Base-by-base conservation (phyloP, 2,888 invertebrate genomes). In the Leucoptera coffeella region DNA sequence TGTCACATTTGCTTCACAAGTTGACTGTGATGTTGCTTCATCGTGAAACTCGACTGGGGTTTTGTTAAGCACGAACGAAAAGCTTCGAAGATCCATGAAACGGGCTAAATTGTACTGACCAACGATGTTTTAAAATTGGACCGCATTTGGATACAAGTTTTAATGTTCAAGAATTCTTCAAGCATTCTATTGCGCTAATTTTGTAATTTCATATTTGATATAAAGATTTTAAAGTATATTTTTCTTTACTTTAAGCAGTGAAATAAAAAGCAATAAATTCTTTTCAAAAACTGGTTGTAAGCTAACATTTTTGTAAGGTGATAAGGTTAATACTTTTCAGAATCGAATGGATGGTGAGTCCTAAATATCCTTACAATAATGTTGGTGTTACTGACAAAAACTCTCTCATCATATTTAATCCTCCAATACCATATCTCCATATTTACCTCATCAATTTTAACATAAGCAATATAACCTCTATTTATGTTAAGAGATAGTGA, bases 11-110 rank as follows among this genome's bases (percentile, higher is more conserved):
- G 42, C 42, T 48, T 45, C 39, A 37, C 33, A 42, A 35, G 41
- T 41, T 30, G 36, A 37, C 40, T 35, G 33, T 37, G n/a, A n/a
- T n/a, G n/a, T n/a, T n/a, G n/a, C n/a, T n/a, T n/a, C n/a, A n/a
- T n/a, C n/a, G n/a, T n/a, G n/a, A n/a, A n/a, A n/a, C n/a, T n/a
- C n/a, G n/a, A n/a, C n/a, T n/a, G n/a, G n/a, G n/a, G n/a, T n/a
- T n/a, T n/a, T n/a, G n/a, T n/a, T n/a, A n/a, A n/a, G n/a, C n/a
- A n/a, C n/a, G n/a, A n/a, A n/a, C n/a, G 57, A 50, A 61, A 62
- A 61, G 60, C 55, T 50, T 49, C 40, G 60, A 61, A 64, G 65
- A 67, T 67, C 62, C 65, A 62, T 62, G 43, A n/a, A n/a, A n/a
- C n/a, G n/a, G n/a, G n/a, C n/a, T n/a, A n/a, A n/a, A 45, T 24